Evolutionary conservation across 2,797 vertebrate genomes (phyloP), one percentile per base, ranked within the genome.

Genomic region (Sciurus vulgaris): DNA sequence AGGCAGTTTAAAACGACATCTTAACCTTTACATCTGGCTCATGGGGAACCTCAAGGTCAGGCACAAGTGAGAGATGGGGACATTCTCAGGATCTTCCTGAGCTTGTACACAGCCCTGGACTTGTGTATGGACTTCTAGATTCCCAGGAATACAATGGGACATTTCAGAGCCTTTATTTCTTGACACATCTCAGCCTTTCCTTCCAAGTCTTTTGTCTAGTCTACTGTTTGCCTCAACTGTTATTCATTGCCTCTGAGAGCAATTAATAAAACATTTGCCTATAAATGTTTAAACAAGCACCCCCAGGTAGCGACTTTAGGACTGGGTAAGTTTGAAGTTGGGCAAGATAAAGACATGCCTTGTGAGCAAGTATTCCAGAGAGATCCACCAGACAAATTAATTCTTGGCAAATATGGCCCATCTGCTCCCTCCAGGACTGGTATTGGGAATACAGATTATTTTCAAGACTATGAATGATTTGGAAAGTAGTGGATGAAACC

Each of bases 341-440:
- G 44, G 10, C 35, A 63, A 81, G 9, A 83, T 44, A 77, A 70
- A 91, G 35, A 7, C 6, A 28, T 70, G 15, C 17, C 14, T 77
- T 82, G 61, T 47, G 7, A 69, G 7, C 12, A 20, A 76, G 51
- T 78, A 72, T 96, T 84, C 47, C 78, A 72, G 72, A 78, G 24
- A 84, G 12, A 24, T 26, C 72, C 38, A 15, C 47, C 17, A 84
- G 26, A 88, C 11, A 88, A 86, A 76, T 38, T 33, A 78, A 72
- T 84, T 94, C 44, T 78, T 94, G 59, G 69, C 47, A 87, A 69
- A 87, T 83, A 24, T 94, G 30, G 12, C 56, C 24, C 56, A 76
- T 69, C 86, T 84, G 59, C 18, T 74, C 18, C 51, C n/a, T 76
- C 47, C 18, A 74, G 41, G 51, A 91, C 9, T 41, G 17, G 7